Percentiles rank a stretch among this genome's conserved stretches.
Evolutionary conservation across 2,113 vertebrate species (phyloP).

Genomic region (Leucopternis melanops): DNA sequence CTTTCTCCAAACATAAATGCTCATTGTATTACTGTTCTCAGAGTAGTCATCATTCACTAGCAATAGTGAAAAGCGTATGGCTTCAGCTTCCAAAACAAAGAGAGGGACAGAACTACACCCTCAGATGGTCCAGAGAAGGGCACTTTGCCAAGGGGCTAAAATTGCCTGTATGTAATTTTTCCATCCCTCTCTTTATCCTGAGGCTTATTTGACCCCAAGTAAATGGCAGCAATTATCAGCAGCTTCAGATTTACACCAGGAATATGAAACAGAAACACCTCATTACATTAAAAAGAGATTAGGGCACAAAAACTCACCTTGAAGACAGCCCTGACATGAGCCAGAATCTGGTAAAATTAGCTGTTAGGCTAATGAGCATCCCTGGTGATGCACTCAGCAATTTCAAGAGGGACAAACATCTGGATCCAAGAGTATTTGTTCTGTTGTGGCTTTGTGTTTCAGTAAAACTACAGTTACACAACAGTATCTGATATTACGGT

Average conservation of each 20-base stretch:
- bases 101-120: neutral
- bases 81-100: neutral
- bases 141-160: neutral
- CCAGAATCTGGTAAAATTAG: neutral
- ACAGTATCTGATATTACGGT: fast-evolving
- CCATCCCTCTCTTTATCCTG: neutral
- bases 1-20: neutral
- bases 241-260: neutral
- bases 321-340: neutral
- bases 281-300: neutral
- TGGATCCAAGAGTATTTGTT: neutral
- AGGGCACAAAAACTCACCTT: neutral
- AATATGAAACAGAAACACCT: neutral
- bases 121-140: neutral
- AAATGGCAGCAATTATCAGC: neutral
- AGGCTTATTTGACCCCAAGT: neutral
- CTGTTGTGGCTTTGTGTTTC: neutral
- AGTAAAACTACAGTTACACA: neutral
- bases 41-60: neutral
- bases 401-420: neutral
- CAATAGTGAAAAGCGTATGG: neutral
- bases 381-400: neutral
- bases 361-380: neutral
- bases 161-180: neutral
- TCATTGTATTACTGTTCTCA: neutral